Conservation (phyloP, 2,797 vertebrate species). For the Paguma larvata region DNA sequence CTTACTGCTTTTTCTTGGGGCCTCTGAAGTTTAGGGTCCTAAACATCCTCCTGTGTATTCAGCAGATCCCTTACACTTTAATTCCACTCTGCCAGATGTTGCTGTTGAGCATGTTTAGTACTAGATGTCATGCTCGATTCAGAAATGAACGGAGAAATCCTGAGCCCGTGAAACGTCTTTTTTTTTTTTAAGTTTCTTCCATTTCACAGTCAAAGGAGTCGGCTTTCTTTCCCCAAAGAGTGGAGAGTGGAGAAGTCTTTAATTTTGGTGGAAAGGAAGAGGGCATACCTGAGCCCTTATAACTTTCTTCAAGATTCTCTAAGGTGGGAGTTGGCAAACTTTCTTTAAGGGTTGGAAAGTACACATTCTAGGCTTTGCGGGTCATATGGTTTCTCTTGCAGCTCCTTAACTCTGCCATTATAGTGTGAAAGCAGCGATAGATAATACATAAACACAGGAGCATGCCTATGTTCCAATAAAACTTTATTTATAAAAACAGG, state of each 20-base stretch:
- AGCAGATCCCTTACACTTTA: neutral
- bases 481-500: neutral
- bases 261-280: neutral
- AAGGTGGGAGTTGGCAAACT: neutral
- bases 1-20: neutral
- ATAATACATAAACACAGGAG: neutral
- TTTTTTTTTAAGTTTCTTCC: conserved; percentile 48
- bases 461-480: neutral
- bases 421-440: neutral
- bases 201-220: conserved; percentile 13
- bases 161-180: neutral
- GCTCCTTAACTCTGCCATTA: neutral
- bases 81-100: neutral
- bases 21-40: neutral
- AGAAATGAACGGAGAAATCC: neutral
- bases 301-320: neutral
- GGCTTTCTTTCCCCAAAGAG: neutral
- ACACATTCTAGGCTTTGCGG: neutral
- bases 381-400: neutral
- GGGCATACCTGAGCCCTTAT: neutral
- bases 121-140: neutral
- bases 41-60: neutral
- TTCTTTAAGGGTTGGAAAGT: neutral
- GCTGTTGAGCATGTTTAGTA: neutral
- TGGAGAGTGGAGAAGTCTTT: conserved; percentile 1